phyloP scores from a whole-genome alignment of 2,797 vertebrate genomes.

The Channallabes apus region DNA sequence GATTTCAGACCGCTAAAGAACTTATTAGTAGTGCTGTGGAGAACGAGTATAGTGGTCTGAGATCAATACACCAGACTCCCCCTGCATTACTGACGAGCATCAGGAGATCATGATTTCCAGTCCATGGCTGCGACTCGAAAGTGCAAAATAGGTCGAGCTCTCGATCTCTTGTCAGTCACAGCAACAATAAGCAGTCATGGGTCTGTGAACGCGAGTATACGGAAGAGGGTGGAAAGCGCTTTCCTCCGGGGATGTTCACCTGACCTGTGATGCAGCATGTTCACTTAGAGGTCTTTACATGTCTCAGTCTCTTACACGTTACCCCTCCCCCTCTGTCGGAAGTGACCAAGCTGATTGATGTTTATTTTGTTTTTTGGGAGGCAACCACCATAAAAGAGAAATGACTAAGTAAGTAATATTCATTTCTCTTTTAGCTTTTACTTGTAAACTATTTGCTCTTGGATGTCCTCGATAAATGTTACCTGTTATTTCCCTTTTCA shows the following conservation, averaged over 20 bases:
- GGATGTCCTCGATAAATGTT: neutral
- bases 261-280: neutral
- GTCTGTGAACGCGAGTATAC: neutral
- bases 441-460: neutral
- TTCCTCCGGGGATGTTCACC: neutral
- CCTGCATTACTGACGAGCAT: neutral
- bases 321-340: neutral
- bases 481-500: constrained; percentile 4
- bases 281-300: neutral
- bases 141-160: neutral
- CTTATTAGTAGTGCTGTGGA: neutral
- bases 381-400: neutral
- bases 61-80: neutral
- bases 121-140: neutral
- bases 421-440: neutral
- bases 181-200: neutral
- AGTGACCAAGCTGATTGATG: neutral
- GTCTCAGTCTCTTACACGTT: neutral
- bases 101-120: neutral
- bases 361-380: neutral
- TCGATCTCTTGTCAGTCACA: neutral
- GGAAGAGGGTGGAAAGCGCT: neutral
- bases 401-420: neutral
- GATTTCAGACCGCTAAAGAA: neutral
- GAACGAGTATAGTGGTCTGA: neutral